Evolutionary conservation across 2,888 invertebrate genomes (phyloP), one percentile per base, ranked within the genome.

Genomic region (Drosophila ustulata): DNA sequence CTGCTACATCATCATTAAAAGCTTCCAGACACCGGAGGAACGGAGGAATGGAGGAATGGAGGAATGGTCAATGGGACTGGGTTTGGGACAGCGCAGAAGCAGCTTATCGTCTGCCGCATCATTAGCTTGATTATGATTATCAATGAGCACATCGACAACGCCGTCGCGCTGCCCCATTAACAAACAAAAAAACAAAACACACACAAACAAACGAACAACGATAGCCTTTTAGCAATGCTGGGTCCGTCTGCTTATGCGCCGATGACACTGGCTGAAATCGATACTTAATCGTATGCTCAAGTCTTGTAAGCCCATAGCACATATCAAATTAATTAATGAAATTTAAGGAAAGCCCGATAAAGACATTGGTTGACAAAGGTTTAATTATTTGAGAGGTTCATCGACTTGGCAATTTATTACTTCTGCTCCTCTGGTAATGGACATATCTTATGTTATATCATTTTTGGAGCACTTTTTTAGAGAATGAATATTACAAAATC

Each of bases 41-140:
- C 18, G 18, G 18, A 18, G 18, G 18, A 18, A 18, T 18, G 18
- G 18, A 1, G 18, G 18, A 18, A 18, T 18, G 18, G 18, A 18
- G 18, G 18, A 47, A 23, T 32, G 57, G 25, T 25, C 28, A 61
- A 34, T 50, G 45, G 39, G n/a, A 49, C 51, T 7, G 25, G 5
- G 45, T 49, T 41, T 53, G 59, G 45, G 32, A 4, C 52, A 63
- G 43, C 56, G 41, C 55, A 45, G 37, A 25, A 41, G 55, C 53
- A 57, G 80, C 82, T 87, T 82, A 82, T 87, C 88, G 75, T 77
- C 82, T 64, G 80, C 74, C 77, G 86, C 88, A 79, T 84, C 86
- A 88, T 84, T 88, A 88, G 86, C 88, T 88, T 88, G 83, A 88
- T 84, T 84, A 88, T 86, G 83, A 86, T 88, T 88, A 84, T 84